Evolutionary conservation across 2,113 vertebrate species (phyloP).

Genomic region (Corynorhinus townsendii): DNA sequence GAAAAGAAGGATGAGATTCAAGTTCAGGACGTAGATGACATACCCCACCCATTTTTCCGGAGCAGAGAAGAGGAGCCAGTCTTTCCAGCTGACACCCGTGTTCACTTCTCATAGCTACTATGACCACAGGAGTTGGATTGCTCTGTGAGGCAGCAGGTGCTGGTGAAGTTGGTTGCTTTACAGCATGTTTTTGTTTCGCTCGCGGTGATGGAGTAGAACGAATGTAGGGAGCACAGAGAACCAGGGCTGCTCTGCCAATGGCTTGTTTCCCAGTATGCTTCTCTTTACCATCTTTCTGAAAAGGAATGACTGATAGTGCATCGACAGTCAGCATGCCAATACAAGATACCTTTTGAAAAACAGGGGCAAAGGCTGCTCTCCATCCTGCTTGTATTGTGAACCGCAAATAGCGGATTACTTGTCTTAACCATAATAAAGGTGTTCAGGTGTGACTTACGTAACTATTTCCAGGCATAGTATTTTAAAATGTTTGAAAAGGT

Average conservation of each 20-base stretch:
- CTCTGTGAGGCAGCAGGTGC: neutral
- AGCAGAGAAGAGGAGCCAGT: neutral
- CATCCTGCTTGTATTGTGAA: neutral
- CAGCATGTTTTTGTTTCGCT: neutral
- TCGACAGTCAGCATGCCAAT: neutral
- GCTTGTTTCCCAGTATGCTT: neutral
- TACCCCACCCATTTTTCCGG: neutral
- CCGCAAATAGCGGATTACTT: neutral
- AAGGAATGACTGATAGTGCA: neutral
- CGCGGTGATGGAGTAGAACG: neutral
- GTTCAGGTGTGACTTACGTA: neutral
- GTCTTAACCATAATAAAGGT: neutral
- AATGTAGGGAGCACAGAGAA: neutral
- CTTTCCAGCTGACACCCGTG: neutral
- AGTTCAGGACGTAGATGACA: neutral
- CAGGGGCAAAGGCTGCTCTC: neutral
- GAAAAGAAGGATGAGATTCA: neutral
- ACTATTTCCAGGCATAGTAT: neutral
- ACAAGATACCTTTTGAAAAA: neutral
- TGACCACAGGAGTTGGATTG: neutral
- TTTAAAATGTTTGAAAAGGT: neutral
- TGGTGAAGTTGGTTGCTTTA: neutral
- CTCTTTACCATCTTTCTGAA: neutral
- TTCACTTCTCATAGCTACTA: neutral
- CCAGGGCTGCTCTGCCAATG: no score